A percentile compares a stretch with the other conserved stretches of the same genome.
Conservation (phyloP, 2,797 vertebrate species). For the Chrysolophus pictus region DNA sequence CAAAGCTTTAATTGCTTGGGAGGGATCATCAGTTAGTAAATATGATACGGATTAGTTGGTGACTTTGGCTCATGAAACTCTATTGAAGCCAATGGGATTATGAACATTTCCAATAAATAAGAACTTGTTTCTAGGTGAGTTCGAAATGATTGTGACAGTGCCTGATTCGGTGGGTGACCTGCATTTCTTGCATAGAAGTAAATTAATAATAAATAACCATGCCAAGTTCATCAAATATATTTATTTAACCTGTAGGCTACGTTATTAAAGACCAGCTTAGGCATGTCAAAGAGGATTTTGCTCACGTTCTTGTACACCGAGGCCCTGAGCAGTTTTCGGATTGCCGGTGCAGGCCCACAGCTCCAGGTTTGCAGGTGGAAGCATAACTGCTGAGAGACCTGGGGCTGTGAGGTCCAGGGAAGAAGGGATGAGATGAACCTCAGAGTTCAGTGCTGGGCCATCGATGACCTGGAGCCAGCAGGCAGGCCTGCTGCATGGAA, state of each 20-base stretch:
- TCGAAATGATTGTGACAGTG: constrained; percentile 44
- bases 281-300: constrained; percentile 47
- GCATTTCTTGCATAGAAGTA: constrained; percentile 51
- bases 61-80: constrained; percentile 38
- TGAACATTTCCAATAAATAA: constrained; percentile 62
- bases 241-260: constrained; percentile 60
- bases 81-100: constrained; percentile 47
- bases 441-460: neutral
- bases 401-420: no score
- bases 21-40: constrained; percentile 42
- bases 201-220: constrained; percentile 67
- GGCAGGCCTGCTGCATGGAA: neutral
- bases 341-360: neutral
- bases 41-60: constrained; percentile 54
- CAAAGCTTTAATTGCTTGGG: constrained; percentile 23
- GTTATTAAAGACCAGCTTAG: constrained; percentile 54
- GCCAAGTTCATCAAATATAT: constrained; percentile 56
- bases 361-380: neutral
- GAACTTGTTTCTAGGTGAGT: constrained; percentile 25
- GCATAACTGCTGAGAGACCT: neutral
- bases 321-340: neutral
- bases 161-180: constrained; percentile 35
- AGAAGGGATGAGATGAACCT: neutral
- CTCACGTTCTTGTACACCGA: neutral
- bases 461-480: rapidly evolving